Base-by-base conservation (phyloP, 2,888 invertebrate genomes). In the Sepioteuthis lessoniana region DNA sequence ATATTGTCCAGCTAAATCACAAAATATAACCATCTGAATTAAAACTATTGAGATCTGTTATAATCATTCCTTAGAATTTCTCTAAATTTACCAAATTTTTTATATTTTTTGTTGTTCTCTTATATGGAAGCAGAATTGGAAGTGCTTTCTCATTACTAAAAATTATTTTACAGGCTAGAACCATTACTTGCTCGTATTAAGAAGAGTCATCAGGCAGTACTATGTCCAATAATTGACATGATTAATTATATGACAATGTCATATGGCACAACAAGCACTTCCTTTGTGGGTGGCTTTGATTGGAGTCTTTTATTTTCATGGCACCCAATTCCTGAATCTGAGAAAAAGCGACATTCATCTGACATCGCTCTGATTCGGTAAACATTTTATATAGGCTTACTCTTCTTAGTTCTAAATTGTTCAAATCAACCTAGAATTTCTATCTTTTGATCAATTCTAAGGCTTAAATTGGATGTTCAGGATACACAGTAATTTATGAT, bases 181-280 rank as follows among this genome's bases (percentile, higher is more conserved):
- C 99, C 99, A 0, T 97, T 99, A 94, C 97, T 99, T 95, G 98
- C 98, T 95, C 98, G 99, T 94, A 98, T 99, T 96, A 98, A 98
- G 97, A 98, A 98, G 95, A 98, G 98, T 46, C 97, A 98, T 0
- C 98, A 98, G 55, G 98, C 98, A 25, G 98, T 99, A 21, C 97
- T 99, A 93, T 98, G 99, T 96, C 99, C 99, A 92, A 98, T 99
- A 95, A 99, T 99, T 95, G 99, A 99, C 97, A 98, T 98, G 94
- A 99, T 99, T 96, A 98, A 98, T 97, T 98, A 98, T 94, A 98
- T 98, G 95, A 98, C 98, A 94, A 98, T 99, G 94, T 94, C 94
- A 60, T 96, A 96, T 94, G 94, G 94, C 37, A 94, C 94, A 13
- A 95, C 95, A 60, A 95, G 96, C 19, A 95, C 96, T n/a, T 95